Evolutionary conservation across 1,140 invertebrate genomes (phyloP).

Genomic region (Vanessa atalanta): DNA sequence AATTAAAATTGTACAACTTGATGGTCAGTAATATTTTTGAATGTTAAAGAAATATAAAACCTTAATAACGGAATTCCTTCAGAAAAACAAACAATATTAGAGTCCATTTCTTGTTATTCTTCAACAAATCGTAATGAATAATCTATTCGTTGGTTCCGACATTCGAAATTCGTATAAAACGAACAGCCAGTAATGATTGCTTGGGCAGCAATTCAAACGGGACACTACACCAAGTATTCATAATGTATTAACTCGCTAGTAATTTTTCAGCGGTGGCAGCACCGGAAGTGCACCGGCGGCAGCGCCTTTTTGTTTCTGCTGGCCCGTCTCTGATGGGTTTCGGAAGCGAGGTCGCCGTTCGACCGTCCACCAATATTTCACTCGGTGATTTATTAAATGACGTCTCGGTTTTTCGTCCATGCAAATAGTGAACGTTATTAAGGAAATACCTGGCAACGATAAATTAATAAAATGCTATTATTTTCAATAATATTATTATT

Average conservation of each 20-base stretch:
- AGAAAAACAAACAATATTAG: not conserved
- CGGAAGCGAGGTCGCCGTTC: constrained; percentile 72
- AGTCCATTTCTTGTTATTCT: not conserved
- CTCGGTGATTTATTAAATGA: constrained; percentile 62
- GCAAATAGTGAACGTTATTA: constrained; percentile 24
- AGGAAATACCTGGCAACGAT: constrained; percentile 10
- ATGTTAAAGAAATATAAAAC: too few relatives aligned
- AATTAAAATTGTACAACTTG: too few relatives aligned
- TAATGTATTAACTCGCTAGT: constrained; percentile 68
- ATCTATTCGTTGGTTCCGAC: not conserved
- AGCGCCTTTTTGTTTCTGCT: constrained; percentile 72
- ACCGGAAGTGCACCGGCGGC: constrained; percentile 71
- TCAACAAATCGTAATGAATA: not conserved
- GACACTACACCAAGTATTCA: constrained; percentile 42
- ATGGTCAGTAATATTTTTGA: too few relatives aligned
- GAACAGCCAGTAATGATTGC: not conserved
- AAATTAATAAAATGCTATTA: not conserved
- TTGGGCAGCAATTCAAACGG: constrained; percentile 5
- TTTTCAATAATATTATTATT: not conserved
- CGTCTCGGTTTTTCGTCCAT: constrained; percentile 41
- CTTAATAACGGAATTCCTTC: too few relatives aligned
- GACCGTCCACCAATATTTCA: constrained; percentile 72
- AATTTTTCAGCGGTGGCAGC: constrained; percentile 70
- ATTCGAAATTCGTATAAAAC: constrained; percentile 33
- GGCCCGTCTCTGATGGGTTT: constrained; percentile 65